Evolutionary conservation across 2,113 vertebrate species (phyloP).

Genomic region (Clinocottus analis): DNA sequence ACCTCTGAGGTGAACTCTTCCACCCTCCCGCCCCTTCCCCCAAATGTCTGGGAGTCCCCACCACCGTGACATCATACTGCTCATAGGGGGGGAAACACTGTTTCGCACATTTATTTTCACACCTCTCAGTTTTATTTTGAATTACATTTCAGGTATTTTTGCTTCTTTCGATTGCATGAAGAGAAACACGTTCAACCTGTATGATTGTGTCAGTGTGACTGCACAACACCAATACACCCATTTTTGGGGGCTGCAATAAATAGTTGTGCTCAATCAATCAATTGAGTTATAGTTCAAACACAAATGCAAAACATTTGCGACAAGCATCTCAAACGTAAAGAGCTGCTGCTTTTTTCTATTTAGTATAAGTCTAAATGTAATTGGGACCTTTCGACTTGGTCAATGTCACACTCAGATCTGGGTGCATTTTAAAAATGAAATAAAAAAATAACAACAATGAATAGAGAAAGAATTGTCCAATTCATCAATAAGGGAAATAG

Average conservation of each 20-base stretch:
- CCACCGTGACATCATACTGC: background rate
- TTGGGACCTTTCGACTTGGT: background rate
- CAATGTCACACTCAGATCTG: background rate
- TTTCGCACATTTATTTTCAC: background rate
- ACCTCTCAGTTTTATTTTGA: background rate
- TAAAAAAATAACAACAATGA: background rate
- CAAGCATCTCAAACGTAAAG: background rate
- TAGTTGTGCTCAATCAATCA: background rate
- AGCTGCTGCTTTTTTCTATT: background rate
- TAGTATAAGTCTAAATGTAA: background rate
- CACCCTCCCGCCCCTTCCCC: background rate
- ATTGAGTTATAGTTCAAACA: background rate
- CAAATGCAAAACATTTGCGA: background rate
- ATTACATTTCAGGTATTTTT: background rate
- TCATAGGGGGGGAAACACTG: background rate
- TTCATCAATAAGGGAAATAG: background rate
- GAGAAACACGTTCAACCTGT: background rate
- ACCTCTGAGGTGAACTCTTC: constrained; percentile 31
- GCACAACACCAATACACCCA: background rate
- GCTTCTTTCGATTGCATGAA: background rate
- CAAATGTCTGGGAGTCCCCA: constrained; percentile 34
- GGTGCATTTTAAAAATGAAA: background rate
- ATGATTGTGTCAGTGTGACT: background rate
- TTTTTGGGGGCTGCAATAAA: background rate
- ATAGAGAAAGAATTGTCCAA: background rate